Evolutionary conservation across 2,888 invertebrate species (phyloP).

Genomic region (Caradrina kadenii): DNA sequence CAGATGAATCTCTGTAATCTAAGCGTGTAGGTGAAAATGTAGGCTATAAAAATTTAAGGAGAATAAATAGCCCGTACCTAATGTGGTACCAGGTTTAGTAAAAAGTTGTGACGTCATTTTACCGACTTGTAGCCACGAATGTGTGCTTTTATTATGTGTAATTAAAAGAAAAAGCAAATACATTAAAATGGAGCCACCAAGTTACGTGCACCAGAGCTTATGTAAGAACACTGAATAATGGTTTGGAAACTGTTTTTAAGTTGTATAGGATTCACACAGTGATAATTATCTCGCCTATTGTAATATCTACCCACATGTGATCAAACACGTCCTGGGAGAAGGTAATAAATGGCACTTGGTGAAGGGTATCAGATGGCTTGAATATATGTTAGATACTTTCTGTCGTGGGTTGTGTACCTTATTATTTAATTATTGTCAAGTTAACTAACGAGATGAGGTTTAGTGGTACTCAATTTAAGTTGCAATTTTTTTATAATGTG

Average conservation of each 20-base stretch:
- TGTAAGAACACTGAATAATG: constrained; percentile 48
- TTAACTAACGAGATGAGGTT: too few relatives aligned
- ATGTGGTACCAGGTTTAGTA: constrained; percentile 45
- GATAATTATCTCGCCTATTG: constrained; percentile 61
- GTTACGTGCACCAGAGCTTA: constrained; percentile 63
- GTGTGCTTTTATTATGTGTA: constrained; percentile 60
- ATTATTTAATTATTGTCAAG: too few relatives aligned
- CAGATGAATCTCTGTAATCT: constrained; percentile 44
- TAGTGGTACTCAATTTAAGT: too few relatives aligned
- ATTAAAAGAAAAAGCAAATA: constrained; percentile 63
- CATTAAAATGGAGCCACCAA: constrained; percentile 52
- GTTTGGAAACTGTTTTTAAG: constrained; percentile 66
- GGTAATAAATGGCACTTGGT: constrained; percentile 34
- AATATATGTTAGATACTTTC: constrained; percentile 24
- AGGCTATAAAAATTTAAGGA: constrained; percentile 42
- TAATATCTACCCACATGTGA: constrained; percentile 56
- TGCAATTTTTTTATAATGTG: not conserved
- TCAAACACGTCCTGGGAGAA: constrained; percentile 28
- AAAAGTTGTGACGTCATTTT: constrained; percentile 53
- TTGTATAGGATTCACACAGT: constrained; percentile 68
- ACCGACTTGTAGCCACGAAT: constrained; percentile 48
- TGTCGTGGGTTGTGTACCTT: constrained; percentile 9
- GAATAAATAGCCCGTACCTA: constrained; percentile 53
- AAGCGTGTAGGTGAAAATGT: constrained; percentile 50
- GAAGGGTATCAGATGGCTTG: constrained; percentile 22